phyloP scores from a whole-genome alignment of 2,797 vertebrate species.

The Trachops cirrhosus region DNA sequence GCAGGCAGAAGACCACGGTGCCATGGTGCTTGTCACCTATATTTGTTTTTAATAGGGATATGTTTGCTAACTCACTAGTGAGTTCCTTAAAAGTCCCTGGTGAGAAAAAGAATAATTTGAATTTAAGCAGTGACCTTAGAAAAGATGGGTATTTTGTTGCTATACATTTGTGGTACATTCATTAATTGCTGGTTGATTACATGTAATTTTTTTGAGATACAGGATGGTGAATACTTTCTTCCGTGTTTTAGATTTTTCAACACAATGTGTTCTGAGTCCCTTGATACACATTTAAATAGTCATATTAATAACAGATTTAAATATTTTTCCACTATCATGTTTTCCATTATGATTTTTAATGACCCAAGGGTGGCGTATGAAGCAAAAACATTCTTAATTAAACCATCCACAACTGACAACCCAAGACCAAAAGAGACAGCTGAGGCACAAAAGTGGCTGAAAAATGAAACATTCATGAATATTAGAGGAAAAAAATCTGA shows the following conservation, averaged over 20 bases:
- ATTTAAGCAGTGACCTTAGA: conserved; percentile 33
- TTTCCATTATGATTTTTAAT: conserved; percentile 68
- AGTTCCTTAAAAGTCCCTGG: background rate
- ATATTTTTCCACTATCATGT: conserved; percentile 65
- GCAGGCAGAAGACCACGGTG: background rate
- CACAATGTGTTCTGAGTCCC: conserved; percentile 18
- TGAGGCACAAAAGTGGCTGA: background rate
- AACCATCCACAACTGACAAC: conserved; percentile 22
- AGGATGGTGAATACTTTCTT: background rate
- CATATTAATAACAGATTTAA: conserved; percentile 51
- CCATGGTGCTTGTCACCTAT: background rate
- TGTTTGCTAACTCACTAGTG: background rate
- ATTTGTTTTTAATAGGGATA: background rate
- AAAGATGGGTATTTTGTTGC: conserved; percentile 18
- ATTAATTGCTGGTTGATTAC: background rate
- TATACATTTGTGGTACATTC: background rate
- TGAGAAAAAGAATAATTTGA: background rate
- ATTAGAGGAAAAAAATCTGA: background rate
- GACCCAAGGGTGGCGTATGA: conserved; percentile 54
- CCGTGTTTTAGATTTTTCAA: conserved; percentile 38
- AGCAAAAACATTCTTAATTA: conserved; percentile 71
- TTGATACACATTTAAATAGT: conserved; percentile 41
- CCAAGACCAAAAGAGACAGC: conserved; percentile 34
- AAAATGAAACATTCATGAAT: conserved; percentile 38
- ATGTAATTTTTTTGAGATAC: conserved; percentile 17